A percentile compares a stretch with the other conserved stretches of the same genome.
Conservation (phyloP, 1,140 invertebrate genomes). For the Heterodera carotae region DNA sequence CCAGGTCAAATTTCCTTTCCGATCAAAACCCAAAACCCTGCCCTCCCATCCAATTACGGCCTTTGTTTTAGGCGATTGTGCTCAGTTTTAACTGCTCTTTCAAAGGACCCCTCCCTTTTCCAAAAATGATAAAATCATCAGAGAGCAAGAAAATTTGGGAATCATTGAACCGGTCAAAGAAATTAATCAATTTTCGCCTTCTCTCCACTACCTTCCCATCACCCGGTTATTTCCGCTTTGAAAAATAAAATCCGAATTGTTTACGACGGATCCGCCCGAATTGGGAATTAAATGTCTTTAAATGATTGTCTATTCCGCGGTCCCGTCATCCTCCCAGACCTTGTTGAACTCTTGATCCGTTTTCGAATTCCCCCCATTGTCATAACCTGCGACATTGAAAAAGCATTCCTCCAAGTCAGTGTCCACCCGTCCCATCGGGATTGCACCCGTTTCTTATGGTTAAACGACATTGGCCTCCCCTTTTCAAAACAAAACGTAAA, state of each 20-base stretch:
- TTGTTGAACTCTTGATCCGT: neutral
- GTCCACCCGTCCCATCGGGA: neutral
- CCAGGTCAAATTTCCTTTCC: neutral
- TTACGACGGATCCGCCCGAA: neutral
- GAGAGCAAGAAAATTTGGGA: neutral
- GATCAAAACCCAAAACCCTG: neutral
- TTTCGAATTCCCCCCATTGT: neutral
- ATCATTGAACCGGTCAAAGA: neutral
- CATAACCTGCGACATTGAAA: neutral
- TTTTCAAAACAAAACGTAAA: neutral
- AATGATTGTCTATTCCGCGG: neutral
- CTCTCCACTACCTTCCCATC: neutral
- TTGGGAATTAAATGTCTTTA: neutral
- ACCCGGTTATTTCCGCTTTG: neutral
- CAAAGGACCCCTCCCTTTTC: neutral
- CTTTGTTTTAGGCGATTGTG: neutral
- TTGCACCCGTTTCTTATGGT: neutral
- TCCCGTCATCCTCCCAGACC: neutral
- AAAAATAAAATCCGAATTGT: conserved; percentile 3
- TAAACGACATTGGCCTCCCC: neutral
- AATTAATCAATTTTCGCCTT: neutral
- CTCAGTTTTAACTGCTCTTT: neutral
- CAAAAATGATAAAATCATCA: neutral
- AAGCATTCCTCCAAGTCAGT: neutral
- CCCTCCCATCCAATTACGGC: neutral